A percentile compares a stretch with the other conserved stretches of the same genome.
These are phyloP conservation scores for Corythaeola cristata DNA, from an alignment of 2,113 vertebrate species.

Conservation along the genomic window DNA sequence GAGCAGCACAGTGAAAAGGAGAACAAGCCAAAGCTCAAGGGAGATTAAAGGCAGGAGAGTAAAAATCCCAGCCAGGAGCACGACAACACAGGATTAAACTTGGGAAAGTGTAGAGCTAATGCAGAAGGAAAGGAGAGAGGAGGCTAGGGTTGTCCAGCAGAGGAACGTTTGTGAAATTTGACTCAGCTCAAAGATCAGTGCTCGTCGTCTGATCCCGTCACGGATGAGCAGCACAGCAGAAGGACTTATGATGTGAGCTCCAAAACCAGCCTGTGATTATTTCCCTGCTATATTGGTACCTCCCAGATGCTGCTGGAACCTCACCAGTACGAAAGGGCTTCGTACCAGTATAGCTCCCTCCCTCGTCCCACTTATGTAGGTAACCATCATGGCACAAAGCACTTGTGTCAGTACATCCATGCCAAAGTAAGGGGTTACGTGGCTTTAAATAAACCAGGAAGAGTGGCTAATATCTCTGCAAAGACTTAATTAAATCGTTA, in stretches of 20 bases:
- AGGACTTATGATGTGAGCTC: background rate
- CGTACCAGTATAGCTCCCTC: background rate
- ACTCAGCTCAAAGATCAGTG: background rate
- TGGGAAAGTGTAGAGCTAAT: background rate
- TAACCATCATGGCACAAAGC: background rate
- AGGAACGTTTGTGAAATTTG: background rate
- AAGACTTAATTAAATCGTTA: constrained; percentile 15
- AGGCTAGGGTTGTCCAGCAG: background rate
- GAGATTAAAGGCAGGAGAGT: background rate
- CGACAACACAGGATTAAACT: background rate
- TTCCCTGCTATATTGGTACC: background rate
- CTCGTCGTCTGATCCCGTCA: accelerated
- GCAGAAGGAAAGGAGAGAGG: background rate
- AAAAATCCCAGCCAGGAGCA: background rate
- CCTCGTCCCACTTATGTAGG: background rate
- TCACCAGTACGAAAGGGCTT: background rate
- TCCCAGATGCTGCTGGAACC: background rate
- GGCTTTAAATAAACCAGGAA: background rate
- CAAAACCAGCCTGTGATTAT: background rate
- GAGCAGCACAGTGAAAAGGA: accelerated
- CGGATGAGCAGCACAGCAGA: background rate
- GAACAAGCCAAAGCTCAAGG: background rate
- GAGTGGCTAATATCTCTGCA: background rate
- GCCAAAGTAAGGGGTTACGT: background rate
- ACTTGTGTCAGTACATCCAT: background rate